Evolutionary conservation across 2,113 vertebrate species (phyloP).

Genomic region (Scatophagus argus): DNA sequence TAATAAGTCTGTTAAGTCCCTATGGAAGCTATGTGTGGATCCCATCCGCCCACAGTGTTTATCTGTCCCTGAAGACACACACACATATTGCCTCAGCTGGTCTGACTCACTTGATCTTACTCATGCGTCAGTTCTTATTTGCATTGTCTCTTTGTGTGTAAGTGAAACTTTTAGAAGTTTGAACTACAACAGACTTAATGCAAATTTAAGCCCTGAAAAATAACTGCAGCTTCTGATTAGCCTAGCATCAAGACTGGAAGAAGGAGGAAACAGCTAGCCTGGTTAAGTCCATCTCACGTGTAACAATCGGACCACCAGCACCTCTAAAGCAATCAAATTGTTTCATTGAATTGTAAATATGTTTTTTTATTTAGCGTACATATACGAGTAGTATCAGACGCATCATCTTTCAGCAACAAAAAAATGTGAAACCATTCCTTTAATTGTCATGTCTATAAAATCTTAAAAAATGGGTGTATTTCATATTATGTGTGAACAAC

Average conservation of each 20-base stretch:
- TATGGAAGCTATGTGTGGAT: neutral
- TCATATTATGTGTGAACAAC: too few species aligned
- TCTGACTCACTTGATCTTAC: constrained; percentile 67
- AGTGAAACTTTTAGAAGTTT: constrained; percentile 9
- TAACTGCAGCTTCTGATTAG: neutral
- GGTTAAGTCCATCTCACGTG: neutral
- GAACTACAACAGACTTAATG: neutral
- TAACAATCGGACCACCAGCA: neutral
- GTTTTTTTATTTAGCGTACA: too few species aligned
- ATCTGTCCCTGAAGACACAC: constrained; percentile 3
- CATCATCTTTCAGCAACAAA: neutral
- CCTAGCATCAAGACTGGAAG: neutral
- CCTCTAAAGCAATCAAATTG: neutral
- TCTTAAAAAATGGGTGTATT: too few species aligned
- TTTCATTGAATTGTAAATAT: too few species aligned
- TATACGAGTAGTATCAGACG: too few species aligned
- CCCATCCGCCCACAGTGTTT: constrained; percentile 1
- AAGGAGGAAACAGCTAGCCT: neutral
- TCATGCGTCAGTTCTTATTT: constrained; percentile 41
- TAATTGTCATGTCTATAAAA: neutral
- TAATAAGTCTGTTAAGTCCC: constrained; percentile 36
- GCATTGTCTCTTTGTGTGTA: constrained; percentile 36
- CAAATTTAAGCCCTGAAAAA: neutral
- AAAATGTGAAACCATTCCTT: neutral
- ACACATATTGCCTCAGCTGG: constrained; percentile 49